Base-by-base conservation (phyloP, 2,113 vertebrate genomes). In the Phyllostomus hastatus region DNA sequence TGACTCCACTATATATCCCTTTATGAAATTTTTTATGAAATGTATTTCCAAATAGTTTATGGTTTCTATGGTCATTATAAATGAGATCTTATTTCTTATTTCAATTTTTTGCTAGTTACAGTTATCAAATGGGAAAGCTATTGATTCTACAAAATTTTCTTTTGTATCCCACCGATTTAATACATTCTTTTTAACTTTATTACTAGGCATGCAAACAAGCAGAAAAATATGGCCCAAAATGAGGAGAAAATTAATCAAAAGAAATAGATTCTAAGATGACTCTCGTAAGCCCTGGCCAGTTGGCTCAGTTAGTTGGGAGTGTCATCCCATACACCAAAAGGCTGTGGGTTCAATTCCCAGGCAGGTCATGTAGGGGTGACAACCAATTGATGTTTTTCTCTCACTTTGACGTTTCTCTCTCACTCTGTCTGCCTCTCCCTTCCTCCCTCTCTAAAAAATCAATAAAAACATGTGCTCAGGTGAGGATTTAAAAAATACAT, bases 21-120 rank as follows among this genome's bases (percentile, higher is more conserved):
- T 91, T 52, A 93, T 79, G 31, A 75, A 69, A 43, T 78, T 89
- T 89, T 96, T 78, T 96, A 90, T 96, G 82, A 90, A 91, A 80
- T 94, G 22, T 87, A 96, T 90, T 84, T 54, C 35, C 17, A 88
- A 80, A 50, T 78, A 94, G 38, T 80, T 96, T 70, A 81, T 76
- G 66, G 31, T 92, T 92, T 92, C 69, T 94, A 15, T 5, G 81
- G 66, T 41, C 57, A 54, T 95, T 69, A 82, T 67, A 46, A 95
- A 82, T 78, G 57, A 83, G 38, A 38, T 86, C 43, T 75, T 52
- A 78, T 70, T 92, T 96, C 83, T 88, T 76, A 89, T 92, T 83
- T 95, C 43, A 64, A 35, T 76, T 91, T 80, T 93, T 95, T 82
- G 6, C 43, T 95, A 46, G 43, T 70, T 96, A 66, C n/a, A 86